Conservation (phyloP, 2,113 vertebrate genomes). For the Bubo bubo region DNA sequence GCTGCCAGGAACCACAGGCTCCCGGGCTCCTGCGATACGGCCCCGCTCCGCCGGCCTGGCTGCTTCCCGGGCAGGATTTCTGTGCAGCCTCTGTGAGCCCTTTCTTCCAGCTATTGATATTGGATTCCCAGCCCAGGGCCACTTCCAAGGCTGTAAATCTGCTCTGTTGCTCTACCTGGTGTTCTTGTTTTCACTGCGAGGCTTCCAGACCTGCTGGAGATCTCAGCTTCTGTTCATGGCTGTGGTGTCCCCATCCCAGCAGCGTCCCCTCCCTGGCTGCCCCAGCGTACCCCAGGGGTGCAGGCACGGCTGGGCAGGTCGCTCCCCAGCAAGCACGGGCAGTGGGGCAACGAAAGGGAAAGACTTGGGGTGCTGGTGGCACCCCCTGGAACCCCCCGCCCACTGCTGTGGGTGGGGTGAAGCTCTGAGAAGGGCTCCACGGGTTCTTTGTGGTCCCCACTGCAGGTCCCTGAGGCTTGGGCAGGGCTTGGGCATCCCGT, state of each 20-base stretch:
- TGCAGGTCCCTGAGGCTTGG: not conserved
- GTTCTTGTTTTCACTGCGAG: constrained; percentile 14
- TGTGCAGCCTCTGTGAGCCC: constrained; percentile 32
- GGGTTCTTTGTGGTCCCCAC: not conserved
- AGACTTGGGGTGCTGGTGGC: not conserved
- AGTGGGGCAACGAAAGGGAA: not conserved
- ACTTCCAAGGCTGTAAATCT: constrained; percentile 47
- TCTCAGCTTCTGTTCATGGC: not conserved
- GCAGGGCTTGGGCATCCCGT: not conserved
- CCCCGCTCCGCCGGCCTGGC: not conserved
- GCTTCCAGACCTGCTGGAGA: constrained; percentile 18
- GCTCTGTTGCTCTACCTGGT: constrained; percentile 17
- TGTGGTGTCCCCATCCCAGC: accelerated
- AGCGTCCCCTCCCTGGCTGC: accelerated
- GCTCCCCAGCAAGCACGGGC: no score
- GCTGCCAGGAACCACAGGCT: constrained; percentile 71
- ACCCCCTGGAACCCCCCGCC: no score
- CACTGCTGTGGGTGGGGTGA: accelerated
- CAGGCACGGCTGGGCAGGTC: accelerated
- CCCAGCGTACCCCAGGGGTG: accelerated
- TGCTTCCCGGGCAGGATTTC: constrained; percentile 24
- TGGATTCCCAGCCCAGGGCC: constrained; percentile 40
- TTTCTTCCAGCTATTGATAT: constrained; percentile 65
- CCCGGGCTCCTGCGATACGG: constrained; percentile 22
- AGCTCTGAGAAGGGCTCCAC: accelerated